phyloP scores from a whole-genome alignment of 2,797 vertebrate species.

The Bradypodion ventrale region DNA sequence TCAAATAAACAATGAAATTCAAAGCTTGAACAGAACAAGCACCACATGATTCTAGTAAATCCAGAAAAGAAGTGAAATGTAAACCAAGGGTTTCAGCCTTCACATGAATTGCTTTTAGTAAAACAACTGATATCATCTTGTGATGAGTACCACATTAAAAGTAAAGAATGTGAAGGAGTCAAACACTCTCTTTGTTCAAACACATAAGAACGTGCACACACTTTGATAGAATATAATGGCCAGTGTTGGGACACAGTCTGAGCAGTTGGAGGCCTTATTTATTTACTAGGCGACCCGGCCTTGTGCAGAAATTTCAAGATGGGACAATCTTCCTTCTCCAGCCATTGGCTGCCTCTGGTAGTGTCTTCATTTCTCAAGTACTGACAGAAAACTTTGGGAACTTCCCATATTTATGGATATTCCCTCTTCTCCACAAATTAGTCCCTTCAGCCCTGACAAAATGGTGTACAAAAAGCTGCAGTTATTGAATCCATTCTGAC shows the following conservation, averaged over 20 bases:
- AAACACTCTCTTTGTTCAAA: not conserved
- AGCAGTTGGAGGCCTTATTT: too few species aligned
- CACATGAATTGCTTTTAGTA: not conserved
- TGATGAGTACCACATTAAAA: not conserved
- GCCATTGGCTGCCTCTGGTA: too few species aligned
- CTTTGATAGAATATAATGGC: not conserved
- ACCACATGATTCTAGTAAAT: constrained; percentile 1
- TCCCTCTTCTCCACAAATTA: not conserved
- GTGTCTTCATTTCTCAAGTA: too few species aligned
- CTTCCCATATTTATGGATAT: not conserved
- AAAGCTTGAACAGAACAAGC: constrained; percentile 35
- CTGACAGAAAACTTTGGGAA: too few species aligned
- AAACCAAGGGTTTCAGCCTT: not conserved
- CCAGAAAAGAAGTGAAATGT: not conserved
- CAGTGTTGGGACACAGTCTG: too few species aligned
- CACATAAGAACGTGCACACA: not conserved
- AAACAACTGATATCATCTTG: not conserved
- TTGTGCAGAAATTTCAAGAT: too few species aligned
- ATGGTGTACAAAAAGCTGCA: not conserved
- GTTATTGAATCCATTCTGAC: not conserved
- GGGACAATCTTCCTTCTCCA: too few species aligned
- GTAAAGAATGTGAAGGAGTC: not conserved
- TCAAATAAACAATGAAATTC: constrained; percentile 49
- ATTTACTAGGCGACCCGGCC: too few species aligned
- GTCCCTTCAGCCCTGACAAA: not conserved